Conservation (phyloP, 2,888 invertebrate species). For the Zootermopsis nevadensis region DNA sequence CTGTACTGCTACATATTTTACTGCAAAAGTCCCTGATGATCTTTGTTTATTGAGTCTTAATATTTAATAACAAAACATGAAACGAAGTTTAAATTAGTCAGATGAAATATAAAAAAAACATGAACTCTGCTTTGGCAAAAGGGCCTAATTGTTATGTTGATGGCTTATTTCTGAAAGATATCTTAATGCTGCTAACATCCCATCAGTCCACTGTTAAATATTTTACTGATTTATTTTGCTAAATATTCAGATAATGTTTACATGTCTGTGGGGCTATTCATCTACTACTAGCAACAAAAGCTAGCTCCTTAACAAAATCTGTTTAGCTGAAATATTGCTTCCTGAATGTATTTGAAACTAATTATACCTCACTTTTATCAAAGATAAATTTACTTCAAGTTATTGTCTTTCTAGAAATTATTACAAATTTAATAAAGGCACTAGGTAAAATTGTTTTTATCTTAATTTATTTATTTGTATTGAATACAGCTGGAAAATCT, state of each 20-base stretch:
- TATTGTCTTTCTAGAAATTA: constrained; percentile 7
- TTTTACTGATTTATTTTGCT: too few species aligned
- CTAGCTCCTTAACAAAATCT: not conserved
- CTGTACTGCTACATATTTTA: not conserved
- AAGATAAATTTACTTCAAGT: not conserved
- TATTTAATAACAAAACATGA: not conserved
- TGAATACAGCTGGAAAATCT: not conserved
- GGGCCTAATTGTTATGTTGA: not conserved
- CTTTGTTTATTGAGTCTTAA: not conserved
- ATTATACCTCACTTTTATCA: not conserved
- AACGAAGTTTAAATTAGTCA: not conserved
- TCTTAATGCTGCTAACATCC: not conserved
- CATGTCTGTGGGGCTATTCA: not conserved
- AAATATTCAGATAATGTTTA: not conserved
- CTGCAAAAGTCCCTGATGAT: not conserved
- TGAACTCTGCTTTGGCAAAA: constrained; percentile 10
- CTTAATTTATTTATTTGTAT: not conserved
- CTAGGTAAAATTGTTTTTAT: constrained; percentile 3
- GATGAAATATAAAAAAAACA: not conserved
- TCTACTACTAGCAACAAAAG: not conserved
- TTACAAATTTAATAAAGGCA: not conserved
- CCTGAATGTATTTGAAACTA: not conserved
- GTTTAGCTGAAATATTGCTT: not conserved
- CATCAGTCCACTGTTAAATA: not conserved
- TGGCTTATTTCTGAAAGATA: not conserved